phyloP scores from a whole-genome alignment of 1,140 invertebrate species.

The Drosophila trapezifrons region DNA sequence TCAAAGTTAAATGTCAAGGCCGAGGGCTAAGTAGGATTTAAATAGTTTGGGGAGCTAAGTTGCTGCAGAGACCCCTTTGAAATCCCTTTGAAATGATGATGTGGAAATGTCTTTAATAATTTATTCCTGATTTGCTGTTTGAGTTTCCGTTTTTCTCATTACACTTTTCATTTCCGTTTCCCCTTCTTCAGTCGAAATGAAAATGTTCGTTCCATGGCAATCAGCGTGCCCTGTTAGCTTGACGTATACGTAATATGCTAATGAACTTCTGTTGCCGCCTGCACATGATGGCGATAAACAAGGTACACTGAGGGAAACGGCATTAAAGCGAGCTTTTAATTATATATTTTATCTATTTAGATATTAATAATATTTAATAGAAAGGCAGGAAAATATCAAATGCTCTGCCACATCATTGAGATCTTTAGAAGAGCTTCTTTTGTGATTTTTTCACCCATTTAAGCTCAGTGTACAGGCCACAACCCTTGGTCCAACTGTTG shows the following conservation, averaged over 20 bases:
- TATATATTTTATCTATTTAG: background rate
- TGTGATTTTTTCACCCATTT: background rate
- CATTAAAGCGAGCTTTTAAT: no score
- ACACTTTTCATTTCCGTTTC: conserved; percentile 39
- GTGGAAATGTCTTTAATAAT: conserved; percentile 48
- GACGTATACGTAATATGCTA: conserved; percentile 70
- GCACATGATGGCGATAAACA: conserved; percentile 23
- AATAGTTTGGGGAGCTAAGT: conserved; percentile 21
- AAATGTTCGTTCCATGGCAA: conserved; percentile 21
- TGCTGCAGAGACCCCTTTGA: conserved; percentile 3
- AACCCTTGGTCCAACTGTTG: conserved; percentile 29
- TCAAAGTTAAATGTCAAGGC: conserved; percentile 35
- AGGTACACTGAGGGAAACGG: background rate
- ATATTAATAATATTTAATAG: background rate
- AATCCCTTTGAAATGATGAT: background rate
- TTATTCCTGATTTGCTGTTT: conserved; percentile 57
- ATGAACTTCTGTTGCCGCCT: conserved; percentile 51
- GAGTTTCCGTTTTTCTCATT: conserved; percentile 44
- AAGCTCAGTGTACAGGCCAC: background rate
- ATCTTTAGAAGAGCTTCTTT: background rate
- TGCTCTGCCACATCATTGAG: no score
- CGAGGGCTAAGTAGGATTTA: conserved; percentile 1
- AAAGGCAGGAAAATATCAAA: no score
- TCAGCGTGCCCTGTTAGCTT: conserved; percentile 20
- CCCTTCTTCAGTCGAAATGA: conserved; percentile 22